Base-by-base conservation (phyloP, 2,797 vertebrate species). In the Molossus alvarezi region DNA sequence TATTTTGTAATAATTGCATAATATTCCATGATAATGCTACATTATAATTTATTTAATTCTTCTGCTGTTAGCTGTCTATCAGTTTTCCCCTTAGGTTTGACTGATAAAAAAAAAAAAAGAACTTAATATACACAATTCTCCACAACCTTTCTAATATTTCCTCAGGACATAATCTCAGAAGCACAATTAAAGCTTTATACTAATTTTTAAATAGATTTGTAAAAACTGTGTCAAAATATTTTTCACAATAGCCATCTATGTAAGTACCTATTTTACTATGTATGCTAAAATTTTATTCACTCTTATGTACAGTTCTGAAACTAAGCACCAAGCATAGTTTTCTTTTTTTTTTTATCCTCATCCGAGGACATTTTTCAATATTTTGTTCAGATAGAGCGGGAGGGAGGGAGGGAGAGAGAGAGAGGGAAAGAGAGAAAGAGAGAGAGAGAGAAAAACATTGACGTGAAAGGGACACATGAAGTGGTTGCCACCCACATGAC, bases 201-300 rank as follows among this genome's bases (percentile, higher is more conserved):
- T 48, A 79, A 93, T 80, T 84, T 90, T 75, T 33, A 88, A 83
- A 53, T 55, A 67, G 33, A 73, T 93, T 88, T 96, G 67, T 11
- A 67, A 95, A 87, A 83, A 51, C 4, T 48, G 10, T 75, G 14
- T 81, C 15, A 72, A 57, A 71, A 45, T 7, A 21, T 86, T 15
- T 90, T 86, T 65, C 57, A 79, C 1, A 90, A 45, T 25, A 79
- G 27, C 29, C 29, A 76, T 64, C 25, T 82, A 27, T 48, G 41
- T 23, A 81, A 92, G 29, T 0, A 2, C 21, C 33, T 15, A 65
- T 71, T n/a, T 89, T 18, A 71, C 9, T 27, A 80, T 2, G 94
- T 14, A 37, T 79, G 25, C 11, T 90, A 86, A 86, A 20, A 72
- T 33, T 84, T 88, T 69, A 51, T 51, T 60, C 64, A 82, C 18